Percentiles rank a stretch among this genome's conserved stretches.
phyloP scores from a whole-genome alignment of 2,113 vertebrate genomes.

The Glaucomys volans region DNA sequence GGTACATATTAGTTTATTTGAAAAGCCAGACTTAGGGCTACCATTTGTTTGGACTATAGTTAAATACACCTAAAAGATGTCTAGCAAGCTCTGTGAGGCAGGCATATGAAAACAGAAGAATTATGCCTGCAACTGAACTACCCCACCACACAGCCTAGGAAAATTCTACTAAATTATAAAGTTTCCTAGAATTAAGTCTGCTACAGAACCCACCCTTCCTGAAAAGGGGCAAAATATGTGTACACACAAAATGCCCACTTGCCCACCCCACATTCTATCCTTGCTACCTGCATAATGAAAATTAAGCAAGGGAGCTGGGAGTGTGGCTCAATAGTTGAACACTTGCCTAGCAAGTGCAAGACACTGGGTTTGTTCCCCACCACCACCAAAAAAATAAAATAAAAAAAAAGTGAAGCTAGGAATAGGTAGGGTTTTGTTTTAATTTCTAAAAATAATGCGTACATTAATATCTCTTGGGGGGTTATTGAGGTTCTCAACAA shows the following conservation, averaged over 20 bases:
- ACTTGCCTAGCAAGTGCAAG: neutral
- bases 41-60: neutral
- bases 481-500: neutral
- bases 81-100: neutral
- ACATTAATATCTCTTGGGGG: neutral
- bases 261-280: neutral
- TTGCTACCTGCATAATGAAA: neutral
- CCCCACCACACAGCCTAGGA: neutral
- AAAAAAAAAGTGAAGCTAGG: neutral
- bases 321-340: neutral
- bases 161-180: neutral
- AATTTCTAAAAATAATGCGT: constrained; percentile 14
- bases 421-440: neutral
- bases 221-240: neutral
- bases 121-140: neutral
- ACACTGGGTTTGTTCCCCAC: neutral
- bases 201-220: neutral
- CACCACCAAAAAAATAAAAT: neutral
- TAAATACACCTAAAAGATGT: constrained; percentile 8
- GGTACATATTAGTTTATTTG: neutral
- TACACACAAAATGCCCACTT: neutral
- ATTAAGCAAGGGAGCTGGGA: neutral
- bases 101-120: constrained; percentile 8
- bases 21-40: neutral
- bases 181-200: neutral